phyloP scores from a whole-genome alignment of 2,113 vertebrate genomes.

The Oriolus oriolus region DNA sequence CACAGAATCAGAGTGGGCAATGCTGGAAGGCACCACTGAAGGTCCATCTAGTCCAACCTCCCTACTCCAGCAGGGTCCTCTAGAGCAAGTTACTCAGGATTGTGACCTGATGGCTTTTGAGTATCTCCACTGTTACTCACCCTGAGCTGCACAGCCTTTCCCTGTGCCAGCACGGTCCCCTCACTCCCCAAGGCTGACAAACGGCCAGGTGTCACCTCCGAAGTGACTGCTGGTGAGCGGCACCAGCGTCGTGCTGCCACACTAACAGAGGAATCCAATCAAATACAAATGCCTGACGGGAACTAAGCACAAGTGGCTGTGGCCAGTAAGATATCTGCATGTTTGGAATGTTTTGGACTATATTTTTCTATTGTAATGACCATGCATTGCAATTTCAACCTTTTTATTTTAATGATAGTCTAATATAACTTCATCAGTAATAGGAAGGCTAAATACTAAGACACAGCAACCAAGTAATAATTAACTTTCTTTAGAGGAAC shows the following conservation, averaged over 20 bases:
- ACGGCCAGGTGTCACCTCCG: accelerated
- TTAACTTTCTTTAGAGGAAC: slow-evolving; percentile 39
- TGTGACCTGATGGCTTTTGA: neutral
- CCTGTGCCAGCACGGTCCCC: neutral
- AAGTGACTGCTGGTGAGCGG: neutral
- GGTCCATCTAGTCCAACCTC: neutral
- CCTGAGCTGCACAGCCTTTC: neutral
- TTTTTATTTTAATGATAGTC: neutral
- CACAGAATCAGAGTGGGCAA: neutral
- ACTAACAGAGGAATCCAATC: accelerated
- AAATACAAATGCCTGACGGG: neutral
- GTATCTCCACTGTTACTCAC: accelerated
- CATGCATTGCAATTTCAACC: neutral
- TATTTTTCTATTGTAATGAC: neutral
- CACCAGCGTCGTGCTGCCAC: neutral
- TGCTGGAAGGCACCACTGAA: neutral
- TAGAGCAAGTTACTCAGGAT: neutral
- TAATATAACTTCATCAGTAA: neutral
- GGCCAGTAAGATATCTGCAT: neutral
- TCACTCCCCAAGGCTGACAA: accelerated
- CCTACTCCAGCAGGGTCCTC: neutral
- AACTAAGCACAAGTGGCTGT: neutral
- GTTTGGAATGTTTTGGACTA: neutral
- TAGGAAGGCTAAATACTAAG: slow-evolving; percentile 14
- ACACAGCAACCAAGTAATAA: neutral